Evolutionary conservation across 1,140 invertebrate genomes (phyloP), one percentile per base, ranked within the genome.

Genomic region (Trinorchestia longiramus): DNA sequence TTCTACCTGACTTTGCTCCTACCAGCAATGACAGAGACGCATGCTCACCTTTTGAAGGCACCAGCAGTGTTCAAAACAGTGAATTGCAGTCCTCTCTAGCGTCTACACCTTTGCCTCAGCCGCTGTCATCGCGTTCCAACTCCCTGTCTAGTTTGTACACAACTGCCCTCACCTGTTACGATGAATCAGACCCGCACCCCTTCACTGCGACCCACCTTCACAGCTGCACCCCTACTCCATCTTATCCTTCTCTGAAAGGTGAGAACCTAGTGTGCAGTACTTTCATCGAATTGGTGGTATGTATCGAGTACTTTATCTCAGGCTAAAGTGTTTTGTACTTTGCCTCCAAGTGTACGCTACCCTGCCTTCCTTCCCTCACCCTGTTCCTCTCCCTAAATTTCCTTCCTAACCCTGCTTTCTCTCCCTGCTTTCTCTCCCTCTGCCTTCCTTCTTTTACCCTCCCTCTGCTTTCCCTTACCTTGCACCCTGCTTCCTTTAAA

Each of bases 101-200:
- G 19, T 94, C 92, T 0, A 94, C 92, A 6, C 92, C 92, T 28
- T 40, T 94, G 19, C 92, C 92, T 19, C 44, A 94, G 43, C 92
- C 43, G 43, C 92, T 94, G 3, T 40, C 43, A 15, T 94, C 92
- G 6, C 92, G 92, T 19, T 94, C 92, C 43, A 94, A 94, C 44
- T 94, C 92, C 43, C 92, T 45, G 44, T 94, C 92, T 17, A 94
- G 92, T 94, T 47, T 94, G 44, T 94, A 94, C 92, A 94, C 92
- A 19, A 94, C 92, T 1, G 92, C 92, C 6, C 92, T 94, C 43
- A 94, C 44, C 36, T 94, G 92, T 40, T 94, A 94, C 92, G 92
- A 94, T 40, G 92, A 94, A 40, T 94, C 92, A 3, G 92, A 94
- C 43, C 92, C 92, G 36, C 43, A 94, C 23, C 92, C 92, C 3